Evolutionary conservation across 1,140 invertebrate genomes (phyloP), one percentile per base, ranked within the genome.

Genomic region (Drosophila saltans): DNA sequence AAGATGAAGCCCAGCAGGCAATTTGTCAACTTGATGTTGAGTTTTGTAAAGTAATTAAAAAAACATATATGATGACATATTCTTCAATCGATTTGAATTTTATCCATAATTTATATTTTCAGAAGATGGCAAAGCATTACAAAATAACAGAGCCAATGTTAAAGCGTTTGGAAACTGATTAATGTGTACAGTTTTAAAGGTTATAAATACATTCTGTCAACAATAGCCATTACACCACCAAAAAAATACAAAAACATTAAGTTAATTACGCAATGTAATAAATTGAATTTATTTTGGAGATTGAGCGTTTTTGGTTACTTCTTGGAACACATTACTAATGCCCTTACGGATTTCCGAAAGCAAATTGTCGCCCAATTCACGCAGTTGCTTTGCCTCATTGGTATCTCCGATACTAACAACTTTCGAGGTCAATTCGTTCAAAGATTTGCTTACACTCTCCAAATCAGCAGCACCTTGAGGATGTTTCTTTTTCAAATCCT

Each of bases 11-110:
- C 6, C 36, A 59, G 11, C 82, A 86, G 45, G 67, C 67, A 1
- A 83, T 86, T 41, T 88, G 76, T 39, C 26, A 56, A 9, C 52
- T 86, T 28, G 76, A 83, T 72, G 72, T 80, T 39, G 1, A 70
- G n/a, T 72, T 72, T 4, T 88, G 83, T 56, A 11, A 86, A 41
- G 82, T 86, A 78, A 30, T 0, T 60, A n/a, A 26, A 41, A 6
- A 21, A 52, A 8, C 1, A 66, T 10, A 33, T 41, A 3, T 48
- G 5, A 8, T 48, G 8, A 24, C 16, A 4, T 8, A 2, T 24
- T 48, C 45, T 8, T 1, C 2, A 10, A 26, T 24, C 45, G 10
- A 52, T 52, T 2, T 9, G 26, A 52, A 9, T 3, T 26, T 9
- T 26, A 10, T 8, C 21, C 30, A 4, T 16, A 8, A 8, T 16